Conservation (phyloP, 2,888 invertebrate genomes). For the Adela reaumurella region DNA sequence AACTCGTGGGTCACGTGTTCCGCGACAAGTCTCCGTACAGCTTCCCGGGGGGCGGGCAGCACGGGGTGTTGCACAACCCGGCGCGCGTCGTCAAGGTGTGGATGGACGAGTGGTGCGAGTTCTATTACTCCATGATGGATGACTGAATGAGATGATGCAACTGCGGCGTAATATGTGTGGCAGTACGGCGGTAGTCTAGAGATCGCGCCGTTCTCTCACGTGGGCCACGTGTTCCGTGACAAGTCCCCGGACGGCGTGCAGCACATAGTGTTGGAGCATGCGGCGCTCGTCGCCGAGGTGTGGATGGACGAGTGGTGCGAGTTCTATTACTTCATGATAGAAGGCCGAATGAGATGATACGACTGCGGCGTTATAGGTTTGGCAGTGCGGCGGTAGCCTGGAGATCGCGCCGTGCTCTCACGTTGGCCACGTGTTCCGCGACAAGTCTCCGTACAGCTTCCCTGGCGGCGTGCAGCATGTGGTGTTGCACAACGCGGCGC, state of each 20-base stretch:
- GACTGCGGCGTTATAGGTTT: no score
- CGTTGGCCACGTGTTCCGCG: conserved; percentile 96
- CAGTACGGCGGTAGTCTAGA: conserved; percentile 85
- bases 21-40: conserved; percentile 92
- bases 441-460: conserved; percentile 98
- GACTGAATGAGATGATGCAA: no score
- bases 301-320: no score
- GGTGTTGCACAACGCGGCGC: conserved; percentile 96
- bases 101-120: no score
- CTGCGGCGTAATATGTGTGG: no score
- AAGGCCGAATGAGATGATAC: no score
- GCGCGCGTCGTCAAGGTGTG: conserved; percentile 89
- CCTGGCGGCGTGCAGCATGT: conserved; percentile 97
- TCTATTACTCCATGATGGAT: conserved; percentile 82
- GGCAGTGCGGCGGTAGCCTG: conserved; percentile 95
- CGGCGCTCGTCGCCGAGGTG: conserved; percentile 88
- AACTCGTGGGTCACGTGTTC: conserved; percentile 88
- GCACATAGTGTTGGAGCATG: conserved; percentile 88
- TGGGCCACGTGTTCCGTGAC: conserved; percentile 88
- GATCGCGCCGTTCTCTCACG: conserved; percentile 82
- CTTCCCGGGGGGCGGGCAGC: conserved; percentile 92
- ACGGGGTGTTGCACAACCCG: conserved; percentile 89
- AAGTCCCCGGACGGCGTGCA: conserved; percentile 89
- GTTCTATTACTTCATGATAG: conserved; percentile 84
- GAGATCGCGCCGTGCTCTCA: conserved; percentile 95